Conservation (phyloP, 2,888 invertebrate genomes). For the Ophion costatus region DNA sequence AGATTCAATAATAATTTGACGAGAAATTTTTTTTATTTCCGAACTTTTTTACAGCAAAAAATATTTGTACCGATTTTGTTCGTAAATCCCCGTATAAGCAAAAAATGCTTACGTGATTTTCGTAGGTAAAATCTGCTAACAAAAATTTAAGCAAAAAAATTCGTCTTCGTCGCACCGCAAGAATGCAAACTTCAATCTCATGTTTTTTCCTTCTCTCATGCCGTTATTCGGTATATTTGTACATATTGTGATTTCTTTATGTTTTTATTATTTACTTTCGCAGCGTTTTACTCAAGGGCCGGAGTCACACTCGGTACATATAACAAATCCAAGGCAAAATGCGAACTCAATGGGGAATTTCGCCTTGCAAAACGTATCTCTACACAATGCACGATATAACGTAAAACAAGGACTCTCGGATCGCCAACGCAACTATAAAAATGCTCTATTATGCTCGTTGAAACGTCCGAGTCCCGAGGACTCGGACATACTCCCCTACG, state of each 20-base stretch:
- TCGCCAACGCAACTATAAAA: neutral
- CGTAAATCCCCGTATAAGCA: too few species aligned
- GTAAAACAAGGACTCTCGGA: neutral
- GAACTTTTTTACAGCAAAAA: too few species aligned
- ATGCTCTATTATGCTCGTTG: neutral
- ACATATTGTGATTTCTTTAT: neutral
- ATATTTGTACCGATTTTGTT: too few species aligned
- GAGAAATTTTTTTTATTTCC: neutral
- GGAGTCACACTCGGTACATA: neutral
- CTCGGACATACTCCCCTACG: too few species aligned
- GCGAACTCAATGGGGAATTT: neutral
- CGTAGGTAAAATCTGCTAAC: too few species aligned
- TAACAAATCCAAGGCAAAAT: neutral
- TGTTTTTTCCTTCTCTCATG: too few species aligned
- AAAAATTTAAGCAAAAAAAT: too few species aligned
- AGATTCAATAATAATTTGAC: neutral
- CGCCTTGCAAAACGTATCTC: neutral
- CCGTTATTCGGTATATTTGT: neutral
- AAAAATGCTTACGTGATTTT: too few species aligned
- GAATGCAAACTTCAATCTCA: too few species aligned
- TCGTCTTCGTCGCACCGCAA: too few species aligned
- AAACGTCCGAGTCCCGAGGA: neutral
- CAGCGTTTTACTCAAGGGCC: neutral
- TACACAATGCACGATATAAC: neutral
- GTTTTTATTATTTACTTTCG: neutral